Base-by-base conservation (phyloP, 1,140 invertebrate genomes). In the Diachasmimorpha longicaudata region DNA sequence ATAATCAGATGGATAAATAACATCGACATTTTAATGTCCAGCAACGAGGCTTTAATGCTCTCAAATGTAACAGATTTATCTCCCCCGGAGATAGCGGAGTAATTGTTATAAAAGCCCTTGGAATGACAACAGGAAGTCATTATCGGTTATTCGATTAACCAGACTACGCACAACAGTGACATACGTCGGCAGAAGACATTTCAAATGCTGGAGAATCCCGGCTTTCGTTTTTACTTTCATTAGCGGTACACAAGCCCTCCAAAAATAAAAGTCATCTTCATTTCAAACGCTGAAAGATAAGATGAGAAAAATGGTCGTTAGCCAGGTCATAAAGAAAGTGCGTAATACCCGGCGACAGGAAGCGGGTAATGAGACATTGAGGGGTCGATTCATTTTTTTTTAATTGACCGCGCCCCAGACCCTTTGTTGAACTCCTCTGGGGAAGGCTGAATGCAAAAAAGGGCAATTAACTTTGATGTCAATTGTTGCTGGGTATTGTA, bases 401-500 rank as follows among this genome's bases (percentile, higher is more conserved):
- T 80, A 81, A 82, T 82, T 79, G 80, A 79, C 78, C 81, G 74
- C 80, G 74, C 80, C 81, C 76, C 55, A 44, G 75, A n/a, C 70
- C 76, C 77, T 74, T 79, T 79, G 74, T 75, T 70, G 67, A 19
- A 25, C 11, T 44, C 23, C 21, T 70, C 68, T 19, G 13, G 42
- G 31, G 11, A 66, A 66, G 72, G 37, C 66, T 67, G 13, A 72
- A 72, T 48, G 48, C 52, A 19, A 72, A 55, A 31, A 72, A 52
- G n/a, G 46, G 48, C 46, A 72, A 72, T 72, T 72, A 72, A 48
- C 44, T 36, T 58, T 52, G 31, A 72, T 19, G 16, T 9, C 48
- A 52, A 52, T 52, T 52, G 48, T 52, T n/a, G 16, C n/a, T 16
- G 44, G n/a, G 10, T 46, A 46, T 46, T 14, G n/a, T 46, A 19